Conservation (phyloP, 2,797 vertebrate genomes). For the Bradypodion ventrale region DNA sequence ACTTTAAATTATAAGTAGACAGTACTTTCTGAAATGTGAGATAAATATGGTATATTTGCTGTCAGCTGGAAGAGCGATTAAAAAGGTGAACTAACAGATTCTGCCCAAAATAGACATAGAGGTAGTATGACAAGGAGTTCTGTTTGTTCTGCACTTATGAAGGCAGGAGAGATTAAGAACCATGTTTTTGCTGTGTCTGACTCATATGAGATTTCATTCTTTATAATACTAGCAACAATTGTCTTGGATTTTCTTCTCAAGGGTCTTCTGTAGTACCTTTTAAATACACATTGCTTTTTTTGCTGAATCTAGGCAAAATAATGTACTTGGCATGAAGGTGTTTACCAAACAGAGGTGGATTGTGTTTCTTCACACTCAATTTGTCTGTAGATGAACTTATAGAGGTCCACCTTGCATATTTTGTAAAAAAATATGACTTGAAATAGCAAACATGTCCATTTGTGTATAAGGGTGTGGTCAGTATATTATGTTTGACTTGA, state of each 20-base stretch:
- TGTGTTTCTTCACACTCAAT: not conserved
- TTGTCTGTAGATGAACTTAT: not conserved
- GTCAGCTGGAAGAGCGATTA: not conserved
- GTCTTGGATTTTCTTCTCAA: not conserved
- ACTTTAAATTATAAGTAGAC: not conserved
- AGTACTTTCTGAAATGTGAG: conserved; percentile 2
- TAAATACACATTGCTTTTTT: not conserved
- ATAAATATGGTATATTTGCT: not conserved
- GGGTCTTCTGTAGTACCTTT: not conserved
- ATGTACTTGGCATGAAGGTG: not conserved
- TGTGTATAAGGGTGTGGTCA: not conserved
- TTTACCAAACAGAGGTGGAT: not conserved
- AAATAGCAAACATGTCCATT: not conserved
- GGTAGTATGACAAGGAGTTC: not conserved
- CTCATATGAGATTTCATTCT: conserved; percentile 10
- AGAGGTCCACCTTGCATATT: not conserved
- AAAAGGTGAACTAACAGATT: not conserved
- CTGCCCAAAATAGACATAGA: not conserved
- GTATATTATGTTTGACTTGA: not conserved
- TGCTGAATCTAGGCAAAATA: not conserved
- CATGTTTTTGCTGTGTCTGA: not conserved
- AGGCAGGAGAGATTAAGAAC: conserved; percentile 12
- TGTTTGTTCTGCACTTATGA: conserved; percentile 22
- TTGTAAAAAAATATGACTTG: not conserved
- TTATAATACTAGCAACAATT: conserved; percentile 10